Conservation (phyloP, 2,113 vertebrate species). For the Hippocampus barbouri region DNA sequence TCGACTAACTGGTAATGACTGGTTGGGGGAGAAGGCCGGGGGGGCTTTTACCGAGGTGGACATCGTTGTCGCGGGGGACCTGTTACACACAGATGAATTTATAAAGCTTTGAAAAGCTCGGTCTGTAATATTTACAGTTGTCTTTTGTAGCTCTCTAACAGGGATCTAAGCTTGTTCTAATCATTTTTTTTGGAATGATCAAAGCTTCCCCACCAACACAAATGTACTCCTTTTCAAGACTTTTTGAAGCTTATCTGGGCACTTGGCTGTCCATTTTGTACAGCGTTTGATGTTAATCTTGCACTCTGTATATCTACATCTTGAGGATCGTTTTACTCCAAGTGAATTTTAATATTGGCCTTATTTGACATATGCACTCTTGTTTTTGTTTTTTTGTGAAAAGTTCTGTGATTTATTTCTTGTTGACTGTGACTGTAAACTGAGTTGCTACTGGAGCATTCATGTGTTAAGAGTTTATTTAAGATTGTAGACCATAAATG, state of each 20-base stretch:
- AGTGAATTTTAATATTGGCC: conserved; percentile 53
- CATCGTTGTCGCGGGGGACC: background rate
- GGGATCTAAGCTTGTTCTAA: conserved; percentile 41
- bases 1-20: conserved; percentile 22
- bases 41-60: conserved; percentile 8
- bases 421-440: conserved; percentile 12
- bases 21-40: background rate
- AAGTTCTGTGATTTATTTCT: conserved; percentile 15
- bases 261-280: conserved; percentile 33
- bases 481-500: background rate
- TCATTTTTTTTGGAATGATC: conserved; percentile 46
- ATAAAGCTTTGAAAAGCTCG: conserved; percentile 40
- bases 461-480: conserved; percentile 7
- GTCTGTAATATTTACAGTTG: conserved; percentile 74
- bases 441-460: conserved; percentile 21
- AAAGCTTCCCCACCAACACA: conserved; percentile 31
- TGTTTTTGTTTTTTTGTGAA: conserved; percentile 17
- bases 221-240: conserved; percentile 18
- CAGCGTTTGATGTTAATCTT: conserved; percentile 40
- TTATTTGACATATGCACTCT: conserved; percentile 57
- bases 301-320: conserved; percentile 32
- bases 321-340: conserved; percentile 22
- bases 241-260: conserved; percentile 24
- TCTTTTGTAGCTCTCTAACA: conserved; percentile 56
- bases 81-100: conserved; percentile 41